Conservation (phyloP, 2,113 vertebrate species). For the Oenanthe melanoleuca region DNA sequence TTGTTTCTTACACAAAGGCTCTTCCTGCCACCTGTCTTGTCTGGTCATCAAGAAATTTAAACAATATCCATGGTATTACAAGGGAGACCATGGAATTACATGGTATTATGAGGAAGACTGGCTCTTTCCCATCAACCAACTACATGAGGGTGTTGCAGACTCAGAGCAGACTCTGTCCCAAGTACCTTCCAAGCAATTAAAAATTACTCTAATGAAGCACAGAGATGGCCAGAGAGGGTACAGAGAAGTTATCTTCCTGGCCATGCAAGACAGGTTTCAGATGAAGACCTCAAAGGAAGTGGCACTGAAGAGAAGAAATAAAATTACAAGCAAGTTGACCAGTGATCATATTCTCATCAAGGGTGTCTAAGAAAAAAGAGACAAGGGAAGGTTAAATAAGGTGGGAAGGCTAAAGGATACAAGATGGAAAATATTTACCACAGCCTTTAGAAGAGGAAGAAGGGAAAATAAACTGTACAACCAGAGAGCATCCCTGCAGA, state of each 20-base stretch:
- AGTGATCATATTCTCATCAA: neutral
- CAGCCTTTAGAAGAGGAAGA: neutral
- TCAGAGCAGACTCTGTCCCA: neutral
- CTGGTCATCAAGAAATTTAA: neutral
- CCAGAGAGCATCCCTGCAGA: neutral
- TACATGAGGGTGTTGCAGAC: neutral
- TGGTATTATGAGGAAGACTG: rapidly evolving
- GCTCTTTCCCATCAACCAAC: neutral
- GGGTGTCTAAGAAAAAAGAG: neutral
- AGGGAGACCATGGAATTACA: neutral
- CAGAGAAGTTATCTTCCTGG: neutral
- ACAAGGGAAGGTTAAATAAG: neutral
- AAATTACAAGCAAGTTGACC: neutral
- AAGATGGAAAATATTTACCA: neutral
- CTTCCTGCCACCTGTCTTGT: neutral
- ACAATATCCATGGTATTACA: rapidly evolving
- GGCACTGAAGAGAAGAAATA: neutral
- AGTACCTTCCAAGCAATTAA: neutral
- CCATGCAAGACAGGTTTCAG: neutral
- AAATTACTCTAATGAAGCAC: neutral
- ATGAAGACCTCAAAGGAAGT: neutral
- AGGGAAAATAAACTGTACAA: neutral
- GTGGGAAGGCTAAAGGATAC: neutral
- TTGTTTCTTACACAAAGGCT: neutral
- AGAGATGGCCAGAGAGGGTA: neutral